Conservation (phyloP, 2,888 invertebrate species). For the Nomada goodeniana region DNA sequence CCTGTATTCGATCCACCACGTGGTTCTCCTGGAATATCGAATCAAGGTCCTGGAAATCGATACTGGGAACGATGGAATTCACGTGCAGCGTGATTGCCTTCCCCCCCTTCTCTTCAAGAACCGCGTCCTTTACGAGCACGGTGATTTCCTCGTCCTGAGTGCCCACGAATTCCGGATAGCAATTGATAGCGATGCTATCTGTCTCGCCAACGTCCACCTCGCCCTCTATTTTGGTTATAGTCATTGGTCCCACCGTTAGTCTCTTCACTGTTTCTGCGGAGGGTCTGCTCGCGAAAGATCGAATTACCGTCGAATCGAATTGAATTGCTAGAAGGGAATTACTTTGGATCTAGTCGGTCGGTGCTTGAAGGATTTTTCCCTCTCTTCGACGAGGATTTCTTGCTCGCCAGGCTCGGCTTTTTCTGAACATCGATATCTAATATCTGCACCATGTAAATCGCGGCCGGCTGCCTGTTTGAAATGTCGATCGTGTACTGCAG, state of each 20-base stretch:
- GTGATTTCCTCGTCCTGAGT: slow-evolving; percentile 80
- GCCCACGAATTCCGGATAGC: slow-evolving; percentile 79
- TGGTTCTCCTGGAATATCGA: slow-evolving; percentile 87
- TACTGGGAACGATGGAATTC: slow-evolving; percentile 86
- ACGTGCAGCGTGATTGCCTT: slow-evolving; percentile 85
- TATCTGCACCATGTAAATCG: slow-evolving; percentile 20
- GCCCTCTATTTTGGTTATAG: slow-evolving; percentile 80
- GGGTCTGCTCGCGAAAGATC: not conserved
- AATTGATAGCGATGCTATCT: slow-evolving; percentile 80
- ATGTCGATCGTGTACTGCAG: slow-evolving; percentile 82
- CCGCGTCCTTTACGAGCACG: slow-evolving; percentile 80
- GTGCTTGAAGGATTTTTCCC: slow-evolving; percentile 62
- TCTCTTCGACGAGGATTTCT: slow-evolving; percentile 37
- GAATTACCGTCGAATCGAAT: not conserved
- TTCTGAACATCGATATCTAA: slow-evolving; percentile 11
- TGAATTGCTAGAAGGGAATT: not conserved
- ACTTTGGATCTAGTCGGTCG: slow-evolving; percentile 43
- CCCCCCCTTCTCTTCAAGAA: slow-evolving; percentile 85
- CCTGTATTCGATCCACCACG: slow-evolving; percentile 85
- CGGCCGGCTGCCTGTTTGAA: slow-evolving; percentile 8
- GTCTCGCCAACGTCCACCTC: slow-evolving; percentile 78
- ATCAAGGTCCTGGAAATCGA: slow-evolving; percentile 86
- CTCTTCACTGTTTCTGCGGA: slow-evolving; percentile 1
- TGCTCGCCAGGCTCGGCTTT: slow-evolving; percentile 14
- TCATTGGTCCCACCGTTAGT: slow-evolving; percentile 81